Conservation (phyloP, 1,140 invertebrate genomes). For the Caerostris darwini region DNA sequence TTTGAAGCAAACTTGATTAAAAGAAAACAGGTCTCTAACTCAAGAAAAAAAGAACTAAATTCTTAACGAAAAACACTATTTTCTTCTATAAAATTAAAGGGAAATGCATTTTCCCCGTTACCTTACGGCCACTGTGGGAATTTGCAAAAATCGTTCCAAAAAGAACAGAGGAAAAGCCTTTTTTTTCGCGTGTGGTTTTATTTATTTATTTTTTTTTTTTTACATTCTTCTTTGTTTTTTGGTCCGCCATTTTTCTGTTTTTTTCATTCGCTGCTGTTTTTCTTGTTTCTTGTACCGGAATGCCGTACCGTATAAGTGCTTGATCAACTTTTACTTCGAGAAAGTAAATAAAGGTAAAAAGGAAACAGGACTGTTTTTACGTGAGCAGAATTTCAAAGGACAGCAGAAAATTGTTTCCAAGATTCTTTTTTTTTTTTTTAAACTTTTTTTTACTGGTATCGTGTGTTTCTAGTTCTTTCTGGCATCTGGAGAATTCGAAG, state of each 20-base stretch:
- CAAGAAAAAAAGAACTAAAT: conserved; percentile 39
- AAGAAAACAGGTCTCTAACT: conserved; percentile 55
- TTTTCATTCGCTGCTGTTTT: too few species aligned
- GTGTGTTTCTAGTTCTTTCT: background rate
- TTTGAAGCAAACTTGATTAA: conserved; percentile 52
- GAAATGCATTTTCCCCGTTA: conserved; percentile 39
- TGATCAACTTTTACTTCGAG: conserved; percentile 47
- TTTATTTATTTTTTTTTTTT: background rate
- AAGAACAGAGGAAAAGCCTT: background rate
- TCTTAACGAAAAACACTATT: conserved; percentile 36
- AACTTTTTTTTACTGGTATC: background rate
- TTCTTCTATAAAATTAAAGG: conserved; percentile 63
- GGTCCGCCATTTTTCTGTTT: background rate
- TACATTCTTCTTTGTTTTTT: background rate
- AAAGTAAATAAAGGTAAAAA: conserved; percentile 20
- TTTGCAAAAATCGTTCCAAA: conserved; percentile 56
- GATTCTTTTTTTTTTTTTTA: background rate
- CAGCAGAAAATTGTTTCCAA: background rate
- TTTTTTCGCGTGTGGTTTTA: background rate
- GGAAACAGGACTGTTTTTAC: conserved; percentile 7
- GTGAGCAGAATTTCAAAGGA: conserved; percentile 27
- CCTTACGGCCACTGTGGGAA: conserved; percentile 47
- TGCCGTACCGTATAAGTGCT: conserved; percentile 26
- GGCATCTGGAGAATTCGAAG: background rate
- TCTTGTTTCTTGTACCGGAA: background rate